Base-by-base conservation (phyloP, 2,113 vertebrate species). In the Pangasianodon gigas region DNA sequence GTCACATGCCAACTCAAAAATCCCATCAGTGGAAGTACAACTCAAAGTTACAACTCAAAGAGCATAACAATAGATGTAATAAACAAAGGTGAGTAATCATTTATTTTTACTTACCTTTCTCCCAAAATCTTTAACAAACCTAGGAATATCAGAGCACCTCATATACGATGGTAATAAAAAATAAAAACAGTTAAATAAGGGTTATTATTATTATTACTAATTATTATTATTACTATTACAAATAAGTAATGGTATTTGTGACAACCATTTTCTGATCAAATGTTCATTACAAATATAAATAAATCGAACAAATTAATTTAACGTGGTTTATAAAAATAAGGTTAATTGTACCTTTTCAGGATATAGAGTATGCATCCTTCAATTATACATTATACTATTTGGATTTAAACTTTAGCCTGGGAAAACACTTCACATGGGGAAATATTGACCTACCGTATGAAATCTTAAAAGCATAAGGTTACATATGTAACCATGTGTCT, bases 21-120 rank as follows among this genome's bases (percentile, higher is more conserved):
- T 3, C 0, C 14, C 0, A 13, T 52, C 16, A 8, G 13, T 86
- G 6, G 14, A 24, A 21, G 0, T 21, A 0, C 24, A 9, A 8
- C 29, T 74, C 0, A 1, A 51, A 24, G 0, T 52, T 56, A 77
- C 37, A 29, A 2, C 41, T 4, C 0, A 8, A 83, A 29, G 0
- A 86, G 0, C 11, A 52, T 86, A 32, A 62, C 0, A 16, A 3
- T 91, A 58, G 1, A 1, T 5, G 37, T 21, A 75, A 4, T 0
- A 10, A 14, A 0, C 1, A 14, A 51, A 44, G 1, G 90, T 91
- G 8, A 86, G 65, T 71, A 16, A 60, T 16, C 1, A 13, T 9
- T n/a, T 62, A 85, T 85, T 58, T 16, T 37, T 80, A 29, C 6
- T 80, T 79, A 29, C 14, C 13, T 26, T 48, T 51, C 4, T 48